Base-by-base conservation (phyloP, 1,140 invertebrate genomes). In the Saccostrea glomerata region DNA sequence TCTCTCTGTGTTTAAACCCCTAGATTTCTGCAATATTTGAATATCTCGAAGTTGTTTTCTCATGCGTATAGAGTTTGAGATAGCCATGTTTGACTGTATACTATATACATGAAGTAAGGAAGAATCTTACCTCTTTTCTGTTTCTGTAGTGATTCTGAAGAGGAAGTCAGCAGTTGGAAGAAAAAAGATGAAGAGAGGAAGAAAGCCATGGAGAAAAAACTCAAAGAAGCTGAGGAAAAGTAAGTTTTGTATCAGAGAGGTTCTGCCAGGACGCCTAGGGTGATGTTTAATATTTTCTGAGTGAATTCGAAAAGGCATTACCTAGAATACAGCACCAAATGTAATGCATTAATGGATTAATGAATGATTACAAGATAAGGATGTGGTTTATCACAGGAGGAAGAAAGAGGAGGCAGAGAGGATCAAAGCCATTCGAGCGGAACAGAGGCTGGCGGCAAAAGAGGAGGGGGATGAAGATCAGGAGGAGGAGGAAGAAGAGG, bases 111-210 rank as follows among this genome's bases (percentile, higher is more conserved):
- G 47, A 15, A 60, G 0, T 6, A 17, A 60, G 58, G 58, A 60
- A 60, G 20, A 60, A 20, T 17, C 4, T 58, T 58, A 15, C 0
- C 30, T 60, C 25, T 73, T 23, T 36, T 36, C 30, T 66, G 9
- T 36, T 17, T 25, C 85, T 89, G 5, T 82, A 92, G 92, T 91
- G 91, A 93, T 36, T 91, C 87, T 66, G 88, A 91, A 40, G 91
- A 91, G 4, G 91, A 90, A 25, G 58, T 93, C 12, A 94, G 93
- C 84, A 91, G 90, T 56, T 94, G 93, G 93, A 94, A 94, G 87
- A 94, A 94, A 85, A 93, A 92, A 88, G 93, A 94, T 88, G 93
- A 91, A 47, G 93, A 94, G 85, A 89, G 91, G 60, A 93, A 94
- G 89, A 93, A 93, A 58, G 92, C 89, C 83, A 91, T 94, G 40